Base-by-base conservation (phyloP, 2,888 invertebrate species). In the Neoascia interrupta region DNA sequence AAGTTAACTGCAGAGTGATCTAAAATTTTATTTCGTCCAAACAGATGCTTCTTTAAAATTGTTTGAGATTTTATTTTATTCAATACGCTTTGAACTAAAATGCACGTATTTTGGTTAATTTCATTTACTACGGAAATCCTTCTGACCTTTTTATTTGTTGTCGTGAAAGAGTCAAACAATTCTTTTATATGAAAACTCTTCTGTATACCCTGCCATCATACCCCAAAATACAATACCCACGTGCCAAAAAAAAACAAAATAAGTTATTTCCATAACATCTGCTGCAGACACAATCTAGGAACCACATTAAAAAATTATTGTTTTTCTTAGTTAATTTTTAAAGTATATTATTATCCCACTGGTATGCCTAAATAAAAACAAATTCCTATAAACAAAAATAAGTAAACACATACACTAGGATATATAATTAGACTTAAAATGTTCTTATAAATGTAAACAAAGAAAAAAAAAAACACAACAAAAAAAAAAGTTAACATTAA, bases 401-500 rank as follows among this genome's bases (percentile, higher is more conserved):
- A 36, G 2, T n/a, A n/a, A n/a, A 23, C 11, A 45, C 13, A 31
- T 45, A 8, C 41, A 45, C 53, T 23, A 47, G 37, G 45, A 31
- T 70, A 45, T 28, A 66, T 54, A 39, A 11, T 56, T 51, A 39
- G 28, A 31, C 31, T 31, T 4, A 41, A 47, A 39, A 26, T 61
- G 53, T 51, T 28, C 39, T 61, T 28, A 53, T 31, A 31, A 31
- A 31, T n/a, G n/a, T 31, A 36, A 16, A 19, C 16, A 51, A 21
- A 34, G 18, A 39, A 8, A 6, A 37, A 51, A 23, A 43, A 61
- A 68, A 60, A 53, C 64, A 54, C 36, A 79, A 66, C 66, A 28
- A 36, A 61, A 68, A 68, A 45, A 63, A 54, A 41, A 79, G 79
- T 73, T 79, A 79, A 79, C 79, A 79, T 73, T 73, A 79, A 79